Evolutionary conservation across 2,888 invertebrate genomes (phyloP), one percentile per base, ranked within the genome.

Genomic region (Drosophila anomalata): DNA sequence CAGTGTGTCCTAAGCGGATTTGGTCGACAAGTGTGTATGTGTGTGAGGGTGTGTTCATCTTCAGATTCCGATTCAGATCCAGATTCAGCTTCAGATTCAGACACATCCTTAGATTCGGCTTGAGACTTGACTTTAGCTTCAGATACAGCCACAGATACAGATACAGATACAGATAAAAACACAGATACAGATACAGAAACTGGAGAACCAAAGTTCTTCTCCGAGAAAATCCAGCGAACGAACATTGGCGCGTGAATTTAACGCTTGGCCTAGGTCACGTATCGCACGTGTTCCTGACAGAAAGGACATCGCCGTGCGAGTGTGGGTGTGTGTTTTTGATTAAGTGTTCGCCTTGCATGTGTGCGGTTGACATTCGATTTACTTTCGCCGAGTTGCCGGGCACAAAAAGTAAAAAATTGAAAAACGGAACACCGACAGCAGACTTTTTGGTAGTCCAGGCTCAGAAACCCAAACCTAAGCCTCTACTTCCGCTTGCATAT

Each of bases 1-100:
- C 79, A 82, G 87, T 89, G 81, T 86, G 84, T 85, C 85, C 81
- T 85, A 89, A 89, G 84, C 87, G 85, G 79, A 83, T 88, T 85
- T 79, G 86, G 89, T 81, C 82, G 86, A 75, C 82, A 75, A 79
- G 80, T 78, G 78, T 57, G 60, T 79, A 65, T 73, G 58, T 67
- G 67, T 65, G 24, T 46, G 47, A 47, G 58, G 53, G 46, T 51
- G 33, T 68, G 20, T 20, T 22, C 44, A 22, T 20, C 20, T 22
- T 44, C 44, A 44, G 44, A 46, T 65, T 24, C 60, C 22, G 48
- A 46, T 33, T 50, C 12, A 17, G 60, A 48, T 42, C 22, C 17
- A 62, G 26, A 12, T n/a, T 36, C 5, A n/a, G 36, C n/a, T 36
- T 36, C 39, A 39, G 51, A 14, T 36, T 31, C 31, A 36, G n/a